These are phyloP conservation scores for Clarias batrachus DNA, from an alignment of 2,113 vertebrate genomes.

Conservation along the genomic window DNA sequence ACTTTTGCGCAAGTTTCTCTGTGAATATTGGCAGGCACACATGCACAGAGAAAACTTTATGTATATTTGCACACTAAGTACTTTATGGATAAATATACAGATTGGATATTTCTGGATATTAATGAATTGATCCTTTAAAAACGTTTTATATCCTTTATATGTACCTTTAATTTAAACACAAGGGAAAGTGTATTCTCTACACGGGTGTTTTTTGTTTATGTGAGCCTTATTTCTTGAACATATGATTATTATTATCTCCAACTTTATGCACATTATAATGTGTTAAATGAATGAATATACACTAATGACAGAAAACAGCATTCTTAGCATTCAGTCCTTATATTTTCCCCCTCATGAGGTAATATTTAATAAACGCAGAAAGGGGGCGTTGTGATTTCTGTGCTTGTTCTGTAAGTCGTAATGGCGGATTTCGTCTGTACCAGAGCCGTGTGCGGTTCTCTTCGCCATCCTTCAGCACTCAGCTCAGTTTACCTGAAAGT, in stretches of 20 bases:
- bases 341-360: background rate
- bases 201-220: background rate
- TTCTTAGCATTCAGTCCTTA: background rate
- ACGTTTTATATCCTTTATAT: too few species aligned
- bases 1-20: background rate
- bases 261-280: background rate
- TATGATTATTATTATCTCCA: background rate
- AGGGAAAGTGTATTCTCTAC: background rate
- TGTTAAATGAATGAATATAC: background rate
- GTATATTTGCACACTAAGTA: background rate
- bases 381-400: background rate
- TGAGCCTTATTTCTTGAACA: background rate
- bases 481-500: constrained; percentile 68
- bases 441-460: background rate
- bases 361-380: background rate
- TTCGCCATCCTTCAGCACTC: constrained; percentile 12
- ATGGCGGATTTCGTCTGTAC: background rate
- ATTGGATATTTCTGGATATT: background rate
- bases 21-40: background rate
- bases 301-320: background rate
- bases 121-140: background rate
- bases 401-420: background rate
- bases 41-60: background rate
- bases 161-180: background rate
- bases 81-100: background rate